Conservation (phyloP, 2,797 vertebrate species). For the Lophius americanus region DNA sequence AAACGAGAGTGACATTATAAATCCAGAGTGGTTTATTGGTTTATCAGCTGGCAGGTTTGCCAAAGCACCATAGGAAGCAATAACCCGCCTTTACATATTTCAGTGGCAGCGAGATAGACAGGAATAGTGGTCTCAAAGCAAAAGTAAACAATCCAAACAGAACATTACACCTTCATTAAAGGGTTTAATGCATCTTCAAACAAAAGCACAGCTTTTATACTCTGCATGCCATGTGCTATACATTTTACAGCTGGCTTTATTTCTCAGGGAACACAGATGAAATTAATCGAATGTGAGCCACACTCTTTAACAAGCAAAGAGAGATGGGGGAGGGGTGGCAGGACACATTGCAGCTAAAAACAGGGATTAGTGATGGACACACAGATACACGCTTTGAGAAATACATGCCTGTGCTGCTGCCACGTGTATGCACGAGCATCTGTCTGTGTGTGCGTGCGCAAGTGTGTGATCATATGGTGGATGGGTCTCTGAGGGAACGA, state of each 20-base stretch:
- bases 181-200: constrained; percentile 42
- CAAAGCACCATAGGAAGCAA: constrained; percentile 75
- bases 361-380: constrained; percentile 76
- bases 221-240: constrained; percentile 26
- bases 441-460: constrained; percentile 1
- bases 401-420: constrained; percentile 43
- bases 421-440: background rate
- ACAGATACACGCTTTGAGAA: constrained; percentile 62
- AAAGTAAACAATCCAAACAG: constrained; percentile 46
- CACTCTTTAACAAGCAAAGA: background rate
- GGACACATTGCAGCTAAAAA: constrained; percentile 57
- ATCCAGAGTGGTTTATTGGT: constrained; percentile 73
- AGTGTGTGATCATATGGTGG: constrained; percentile 42
- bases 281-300: constrained; percentile 46
- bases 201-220: constrained; percentile 39
- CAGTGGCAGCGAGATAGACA: constrained; percentile 52
- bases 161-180: constrained; percentile 44
- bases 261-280: constrained; percentile 50
- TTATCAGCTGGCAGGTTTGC: constrained; percentile 67
- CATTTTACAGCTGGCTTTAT: constrained; percentile 36
- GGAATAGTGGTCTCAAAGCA: constrained; percentile 50
- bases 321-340: constrained; percentile 43
- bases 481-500: constrained; percentile 48
- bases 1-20: constrained; percentile 29
- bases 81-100: constrained; percentile 39